phyloP scores from a whole-genome alignment of 2,113 vertebrate genomes.

The Cynopterus brachyotis region DNA sequence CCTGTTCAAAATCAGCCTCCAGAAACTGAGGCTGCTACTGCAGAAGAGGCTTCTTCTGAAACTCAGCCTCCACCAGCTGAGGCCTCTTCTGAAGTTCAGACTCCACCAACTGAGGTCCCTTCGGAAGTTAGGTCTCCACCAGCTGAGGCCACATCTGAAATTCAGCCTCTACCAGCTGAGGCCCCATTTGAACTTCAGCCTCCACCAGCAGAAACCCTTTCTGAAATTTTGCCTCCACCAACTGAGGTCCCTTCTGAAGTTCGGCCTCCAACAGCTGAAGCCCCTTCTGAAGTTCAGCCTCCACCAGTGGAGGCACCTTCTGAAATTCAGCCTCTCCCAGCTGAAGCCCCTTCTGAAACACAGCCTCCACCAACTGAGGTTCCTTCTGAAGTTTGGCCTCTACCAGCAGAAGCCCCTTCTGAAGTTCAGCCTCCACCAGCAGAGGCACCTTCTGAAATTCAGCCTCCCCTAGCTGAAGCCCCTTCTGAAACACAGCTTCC shows the following conservation, averaged over 20 bases:
- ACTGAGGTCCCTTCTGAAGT: background rate
- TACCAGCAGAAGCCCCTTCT: background rate
- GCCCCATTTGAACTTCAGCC: background rate
- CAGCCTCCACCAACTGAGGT: background rate
- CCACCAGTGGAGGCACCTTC: rapidly evolving
- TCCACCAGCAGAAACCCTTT: background rate
- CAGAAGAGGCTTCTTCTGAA: background rate
- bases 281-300: background rate
- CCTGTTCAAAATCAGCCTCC: background rate
- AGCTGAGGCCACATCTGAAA: rapidly evolving
- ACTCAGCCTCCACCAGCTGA: background rate
- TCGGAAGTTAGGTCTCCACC: background rate
- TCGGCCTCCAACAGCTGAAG: background rate
- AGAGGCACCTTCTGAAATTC: rapidly evolving
- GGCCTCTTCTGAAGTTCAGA: rapidly evolving
- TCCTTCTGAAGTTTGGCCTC: background rate
- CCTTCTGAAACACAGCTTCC: background rate
- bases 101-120: background rate
- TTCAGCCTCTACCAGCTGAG: background rate
- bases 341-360: background rate
- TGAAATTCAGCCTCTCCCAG: rapidly evolving
- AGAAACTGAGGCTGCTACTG: background rate
- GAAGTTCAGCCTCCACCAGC: background rate
- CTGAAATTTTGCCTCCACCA: background rate
- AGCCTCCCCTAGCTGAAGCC: rapidly evolving